Evolutionary conservation across 2,113 vertebrate species (phyloP).

Genomic region (Solea senegalensis): DNA sequence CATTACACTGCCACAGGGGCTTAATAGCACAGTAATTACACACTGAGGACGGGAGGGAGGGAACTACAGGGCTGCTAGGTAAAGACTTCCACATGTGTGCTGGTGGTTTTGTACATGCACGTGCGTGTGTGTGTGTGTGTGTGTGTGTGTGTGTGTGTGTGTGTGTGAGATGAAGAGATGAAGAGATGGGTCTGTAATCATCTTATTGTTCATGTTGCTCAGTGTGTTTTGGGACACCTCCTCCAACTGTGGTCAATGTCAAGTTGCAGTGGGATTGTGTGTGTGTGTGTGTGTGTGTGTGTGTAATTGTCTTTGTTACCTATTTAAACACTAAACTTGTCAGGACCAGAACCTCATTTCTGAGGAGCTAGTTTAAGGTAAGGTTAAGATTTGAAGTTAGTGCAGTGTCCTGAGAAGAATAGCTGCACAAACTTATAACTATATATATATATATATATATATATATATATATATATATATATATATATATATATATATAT

Average conservation of each 20-base stretch:
- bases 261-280: conserved; percentile 9
- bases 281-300: conserved; percentile 8
- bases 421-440: too few relatives aligned
- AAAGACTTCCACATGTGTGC: conserved; percentile 78
- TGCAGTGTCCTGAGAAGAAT: too few relatives aligned
- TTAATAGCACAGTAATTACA: conserved; percentile 75
- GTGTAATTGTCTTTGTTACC: too few relatives aligned
- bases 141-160: not conserved
- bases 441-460: too few relatives aligned
- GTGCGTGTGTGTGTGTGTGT: conserved; percentile 13
- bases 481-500: too few relatives aligned
- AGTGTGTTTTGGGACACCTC: conserved; percentile 54
- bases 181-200: conserved; percentile 18
- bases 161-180: not conserved
- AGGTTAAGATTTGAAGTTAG: too few relatives aligned
- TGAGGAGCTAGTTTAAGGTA: not conserved
- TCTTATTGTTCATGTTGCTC: conserved; percentile 60
- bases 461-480: too few relatives aligned
- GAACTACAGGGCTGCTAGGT: conserved; percentile 50
- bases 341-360: too few relatives aligned
- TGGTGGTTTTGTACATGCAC: conserved; percentile 17
- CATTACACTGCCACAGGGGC: conserved; percentile 67
- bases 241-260: conserved; percentile 44
- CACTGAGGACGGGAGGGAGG: conserved; percentile 46
- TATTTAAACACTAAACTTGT: too few relatives aligned